These are phyloP conservation scores for Sesia bembeciformis DNA, from an alignment of 2,888 invertebrate genomes.

Conservation along the genomic window DNA sequence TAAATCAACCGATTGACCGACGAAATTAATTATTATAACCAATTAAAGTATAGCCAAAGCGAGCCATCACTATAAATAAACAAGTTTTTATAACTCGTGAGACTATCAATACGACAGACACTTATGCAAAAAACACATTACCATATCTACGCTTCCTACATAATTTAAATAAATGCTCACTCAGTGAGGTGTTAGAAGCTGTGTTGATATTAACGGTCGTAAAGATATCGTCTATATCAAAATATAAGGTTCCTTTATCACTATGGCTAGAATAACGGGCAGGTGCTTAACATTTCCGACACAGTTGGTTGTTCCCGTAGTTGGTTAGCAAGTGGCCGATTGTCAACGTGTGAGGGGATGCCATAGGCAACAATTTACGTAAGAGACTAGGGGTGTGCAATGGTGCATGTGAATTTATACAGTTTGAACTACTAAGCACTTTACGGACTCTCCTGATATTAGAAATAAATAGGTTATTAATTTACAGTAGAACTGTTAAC, in stretches of 20 bases:
- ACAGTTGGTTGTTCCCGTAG: background rate
- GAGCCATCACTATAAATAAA: slow-evolving; percentile 11
- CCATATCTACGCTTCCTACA: slow-evolving; percentile 18
- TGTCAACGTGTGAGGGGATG: background rate
- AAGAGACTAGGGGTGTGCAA: background rate
- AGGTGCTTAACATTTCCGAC: background rate
- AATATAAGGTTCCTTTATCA: background rate
- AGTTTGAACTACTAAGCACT: no score
- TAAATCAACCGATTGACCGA: slow-evolving; percentile 2
- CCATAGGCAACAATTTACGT: background rate
- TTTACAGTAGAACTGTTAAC: no score
- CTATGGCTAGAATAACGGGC: background rate
- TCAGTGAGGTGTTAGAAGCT: slow-evolving; percentile 10
- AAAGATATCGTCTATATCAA: slow-evolving; percentile 2
- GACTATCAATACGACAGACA: slow-evolving; percentile 12
- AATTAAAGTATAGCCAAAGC: slow-evolving; percentile 3
- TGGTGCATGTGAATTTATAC: no score
- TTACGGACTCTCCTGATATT: no score
- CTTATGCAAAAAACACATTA: slow-evolving; percentile 19
- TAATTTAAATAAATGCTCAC: slow-evolving; percentile 12
- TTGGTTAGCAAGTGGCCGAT: background rate
- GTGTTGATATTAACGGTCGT: slow-evolving; percentile 7
- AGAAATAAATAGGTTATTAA: no score
- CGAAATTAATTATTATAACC: slow-evolving; percentile 4
- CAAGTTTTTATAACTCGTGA: slow-evolving; percentile 9